Base-by-base conservation (phyloP, 53 echinoderm and acorn worm species). In the Mesocentrotus franciscanus region DNA sequence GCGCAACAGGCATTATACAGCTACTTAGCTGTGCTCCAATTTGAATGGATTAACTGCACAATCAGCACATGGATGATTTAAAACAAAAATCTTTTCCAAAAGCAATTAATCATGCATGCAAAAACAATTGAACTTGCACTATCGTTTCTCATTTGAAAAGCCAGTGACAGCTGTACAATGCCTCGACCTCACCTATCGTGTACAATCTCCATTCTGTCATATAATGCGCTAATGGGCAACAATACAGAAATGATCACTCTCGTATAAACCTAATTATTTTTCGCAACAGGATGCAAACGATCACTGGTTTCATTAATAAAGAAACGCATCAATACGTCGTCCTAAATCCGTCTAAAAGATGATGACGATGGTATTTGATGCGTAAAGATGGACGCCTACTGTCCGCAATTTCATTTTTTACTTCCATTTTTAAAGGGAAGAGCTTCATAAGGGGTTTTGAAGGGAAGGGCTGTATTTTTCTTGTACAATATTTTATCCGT, bases 311-410 rank as follows among this genome's bases (percentile, higher is more conserved):
- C 74, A 74, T 30, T 74, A 74, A 74, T 30, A 36, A 42, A 81
- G 81, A 81, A 81, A 81, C 42, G 18, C 81, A 39, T 81, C 81
- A 81, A 7, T 42, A 81, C 18, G 81, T 81, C 42, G 36, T 81
- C 81, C 29, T 20, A 20, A 42, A 81, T 81, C 42, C 36, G 20
- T 79, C 8, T 18, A 7, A 15, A 36, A 42, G 39, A 61, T 64
- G 14, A 49, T 49, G 74, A 74, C 12, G 32, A 6, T 10, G 74
- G 29, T 74, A 39, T 39, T 29, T 81, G 7, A 17, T 36, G 42
- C 9, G 36, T 11, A 27, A 15, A 81, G 32, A 78, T 81, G 36
- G 81, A 20, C 81, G 16, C 81, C 81, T 20, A 81, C 42, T 81
- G 36, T 42, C 36, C 22, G 36, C 11, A 81, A 81, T 81, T 74